Percentiles rank a stretch among this genome's conserved stretches.
Conservation (phyloP, 2,888 invertebrate species). For the Tipula helvola region DNA sequence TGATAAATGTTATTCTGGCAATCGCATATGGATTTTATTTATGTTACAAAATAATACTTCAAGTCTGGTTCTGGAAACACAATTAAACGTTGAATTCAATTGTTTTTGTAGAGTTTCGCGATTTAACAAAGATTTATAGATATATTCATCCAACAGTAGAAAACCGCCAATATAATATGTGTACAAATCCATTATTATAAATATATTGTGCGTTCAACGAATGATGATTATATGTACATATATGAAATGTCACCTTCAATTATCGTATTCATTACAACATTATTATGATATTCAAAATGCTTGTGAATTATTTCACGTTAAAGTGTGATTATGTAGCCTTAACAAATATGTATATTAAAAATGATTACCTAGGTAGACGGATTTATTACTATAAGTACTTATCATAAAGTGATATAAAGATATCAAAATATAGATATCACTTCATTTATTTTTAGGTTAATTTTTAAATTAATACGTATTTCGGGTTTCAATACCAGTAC, state of each 20-base stretch:
- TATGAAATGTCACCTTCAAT: not conserved
- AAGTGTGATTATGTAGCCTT: too few relatives aligned
- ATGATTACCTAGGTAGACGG: too few relatives aligned
- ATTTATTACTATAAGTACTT: too few relatives aligned
- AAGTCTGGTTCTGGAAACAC: not conserved
- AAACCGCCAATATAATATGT: not conserved
- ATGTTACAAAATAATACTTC: not conserved
- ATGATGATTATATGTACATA: not conserved
- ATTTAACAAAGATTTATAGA: not conserved
- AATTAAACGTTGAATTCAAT: not conserved
- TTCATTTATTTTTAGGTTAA: too few relatives aligned
- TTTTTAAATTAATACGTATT: too few relatives aligned
- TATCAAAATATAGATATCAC: too few relatives aligned
- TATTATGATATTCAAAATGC: not conserved
- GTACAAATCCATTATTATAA: not conserved
- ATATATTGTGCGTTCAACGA: not conserved
- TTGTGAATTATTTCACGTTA: not conserved
- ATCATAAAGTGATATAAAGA: too few relatives aligned
- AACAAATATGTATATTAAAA: too few relatives aligned
- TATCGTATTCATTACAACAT: not conserved
- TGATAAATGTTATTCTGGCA: not conserved
- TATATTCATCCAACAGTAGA: not conserved
- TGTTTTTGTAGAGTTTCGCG: not conserved
- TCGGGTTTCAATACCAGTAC: too few relatives aligned
- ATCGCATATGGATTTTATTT: not conserved